phyloP scores from a whole-genome alignment of 2,888 invertebrate genomes.

The Octonoba sinensis region DNA sequence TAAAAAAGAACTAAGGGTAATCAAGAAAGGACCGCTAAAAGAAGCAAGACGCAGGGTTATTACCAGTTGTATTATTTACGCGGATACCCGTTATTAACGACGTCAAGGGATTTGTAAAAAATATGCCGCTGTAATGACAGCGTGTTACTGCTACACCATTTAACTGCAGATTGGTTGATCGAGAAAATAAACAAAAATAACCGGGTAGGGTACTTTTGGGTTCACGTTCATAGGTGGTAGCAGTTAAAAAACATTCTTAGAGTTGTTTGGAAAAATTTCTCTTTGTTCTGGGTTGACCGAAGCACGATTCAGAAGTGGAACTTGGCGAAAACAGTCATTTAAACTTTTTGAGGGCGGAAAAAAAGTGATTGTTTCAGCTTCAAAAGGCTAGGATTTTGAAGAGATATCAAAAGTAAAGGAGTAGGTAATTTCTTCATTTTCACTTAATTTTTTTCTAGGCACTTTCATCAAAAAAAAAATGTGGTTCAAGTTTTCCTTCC shows the following conservation, averaged over 20 bases:
- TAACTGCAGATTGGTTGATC: slow-evolving; percentile 15
- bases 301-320: background rate
- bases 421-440: too few relatives aligned
- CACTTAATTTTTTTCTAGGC: too few relatives aligned
- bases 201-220: slow-evolving; percentile 27
- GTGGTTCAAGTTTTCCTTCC: too few relatives aligned
- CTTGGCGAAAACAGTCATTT: too few relatives aligned
- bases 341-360: too few relatives aligned
- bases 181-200: slow-evolving; percentile 8
- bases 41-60: slow-evolving; percentile 14
- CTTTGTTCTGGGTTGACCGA: slow-evolving; percentile 1
- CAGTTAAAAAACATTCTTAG: too few relatives aligned
- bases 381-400: too few relatives aligned
- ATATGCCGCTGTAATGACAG: slow-evolving; percentile 34
- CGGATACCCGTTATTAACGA: slow-evolving; percentile 48
- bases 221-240: background rate
- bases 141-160: slow-evolving; percentile 24
- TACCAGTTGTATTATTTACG: slow-evolving; percentile 17
- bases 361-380: too few relatives aligned
- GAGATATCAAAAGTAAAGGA: too few relatives aligned
- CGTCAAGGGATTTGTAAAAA: slow-evolving; percentile 34
- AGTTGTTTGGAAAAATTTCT: too few relatives aligned
- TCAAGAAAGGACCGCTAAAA: slow-evolving; percentile 13
- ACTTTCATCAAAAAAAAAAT: too few relatives aligned
- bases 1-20: slow-evolving; percentile 17